Evolutionary conservation across 2,797 vertebrate species (phyloP).

Genomic region (Hyperoplus lanceolatus): DNA sequence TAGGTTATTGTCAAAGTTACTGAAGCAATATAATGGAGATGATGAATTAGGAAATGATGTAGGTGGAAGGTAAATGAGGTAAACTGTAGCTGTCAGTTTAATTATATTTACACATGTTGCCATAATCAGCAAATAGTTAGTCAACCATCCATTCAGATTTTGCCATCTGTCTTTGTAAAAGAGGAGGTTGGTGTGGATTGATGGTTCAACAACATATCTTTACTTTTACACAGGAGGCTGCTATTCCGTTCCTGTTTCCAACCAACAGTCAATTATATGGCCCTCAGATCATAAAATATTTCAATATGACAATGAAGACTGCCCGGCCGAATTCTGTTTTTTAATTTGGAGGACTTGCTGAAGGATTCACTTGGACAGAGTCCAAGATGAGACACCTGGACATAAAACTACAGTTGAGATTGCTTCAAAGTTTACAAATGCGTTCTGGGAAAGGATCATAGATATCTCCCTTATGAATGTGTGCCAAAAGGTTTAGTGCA

Average conservation of each 20-base stretch:
- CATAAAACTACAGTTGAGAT: slow-evolving; percentile 18
- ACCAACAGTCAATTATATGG: not conserved
- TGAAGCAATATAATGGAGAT: too few species aligned
- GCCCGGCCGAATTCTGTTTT: too few species aligned
- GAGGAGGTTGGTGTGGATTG: not conserved
- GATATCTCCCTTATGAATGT: slow-evolving; percentile 25
- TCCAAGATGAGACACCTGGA: not conserved
- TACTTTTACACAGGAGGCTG: not conserved
- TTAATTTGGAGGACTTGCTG: not conserved
- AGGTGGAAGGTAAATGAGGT: not conserved
- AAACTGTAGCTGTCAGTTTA: not conserved
- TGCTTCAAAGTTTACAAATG: slow-evolving; percentile 26
- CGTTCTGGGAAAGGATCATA: slow-evolving; percentile 12
- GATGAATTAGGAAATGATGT: too few species aligned
- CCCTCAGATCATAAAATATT: not conserved
- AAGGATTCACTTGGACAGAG: not conserved
- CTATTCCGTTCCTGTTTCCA: not conserved
- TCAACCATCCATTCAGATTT: too few species aligned
- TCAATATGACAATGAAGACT: not conserved
- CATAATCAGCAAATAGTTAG: too few species aligned
- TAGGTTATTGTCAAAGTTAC: too few species aligned
- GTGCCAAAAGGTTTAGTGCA: slow-evolving; percentile 33
- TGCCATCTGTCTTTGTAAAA: too few species aligned
- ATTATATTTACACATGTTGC: not conserved
- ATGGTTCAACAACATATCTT: not conserved